Conservation (phyloP, 2,113 vertebrate genomes). For the Bufo gargarizans region DNA sequence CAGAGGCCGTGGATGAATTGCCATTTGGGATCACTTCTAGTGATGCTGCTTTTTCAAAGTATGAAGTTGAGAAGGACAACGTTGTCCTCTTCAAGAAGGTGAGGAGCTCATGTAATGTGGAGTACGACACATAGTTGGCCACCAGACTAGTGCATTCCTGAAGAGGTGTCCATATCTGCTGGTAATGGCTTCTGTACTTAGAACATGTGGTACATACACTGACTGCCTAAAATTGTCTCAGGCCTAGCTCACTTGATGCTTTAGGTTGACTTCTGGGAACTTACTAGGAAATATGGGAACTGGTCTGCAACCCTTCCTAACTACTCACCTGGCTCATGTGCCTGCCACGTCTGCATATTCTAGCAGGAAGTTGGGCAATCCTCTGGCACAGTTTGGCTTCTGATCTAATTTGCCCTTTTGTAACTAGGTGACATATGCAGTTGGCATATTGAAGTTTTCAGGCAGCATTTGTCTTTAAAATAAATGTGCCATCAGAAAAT, state of each 20-base stretch:
- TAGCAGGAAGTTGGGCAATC: background rate
- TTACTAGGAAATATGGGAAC: background rate
- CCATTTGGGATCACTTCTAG: conserved; percentile 86
- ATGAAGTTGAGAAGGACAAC: conserved; percentile 81
- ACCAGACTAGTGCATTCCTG: background rate
- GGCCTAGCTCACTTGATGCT: background rate
- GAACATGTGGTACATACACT: background rate
- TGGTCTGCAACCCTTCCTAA: too few relatives aligned
- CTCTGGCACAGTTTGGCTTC: background rate
- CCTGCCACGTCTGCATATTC: background rate
- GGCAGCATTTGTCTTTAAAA: background rate
- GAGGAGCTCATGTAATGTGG: background rate
- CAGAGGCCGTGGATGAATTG: conserved; percentile 88
- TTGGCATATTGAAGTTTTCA: background rate
- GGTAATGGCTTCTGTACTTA: background rate
- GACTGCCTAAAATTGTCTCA: background rate
- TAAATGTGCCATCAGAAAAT: too few relatives aligned
- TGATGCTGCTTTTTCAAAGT: conserved; percentile 81
- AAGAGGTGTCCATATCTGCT: background rate
- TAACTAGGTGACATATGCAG: background rate
- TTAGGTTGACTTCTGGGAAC: background rate
- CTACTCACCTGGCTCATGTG: background rate
- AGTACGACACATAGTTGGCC: background rate
- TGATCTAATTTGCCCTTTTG: background rate
- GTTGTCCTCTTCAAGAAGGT: conserved; percentile 98